Base-by-base conservation (phyloP, 1,140 invertebrate genomes). In the Delia radicum region DNA sequence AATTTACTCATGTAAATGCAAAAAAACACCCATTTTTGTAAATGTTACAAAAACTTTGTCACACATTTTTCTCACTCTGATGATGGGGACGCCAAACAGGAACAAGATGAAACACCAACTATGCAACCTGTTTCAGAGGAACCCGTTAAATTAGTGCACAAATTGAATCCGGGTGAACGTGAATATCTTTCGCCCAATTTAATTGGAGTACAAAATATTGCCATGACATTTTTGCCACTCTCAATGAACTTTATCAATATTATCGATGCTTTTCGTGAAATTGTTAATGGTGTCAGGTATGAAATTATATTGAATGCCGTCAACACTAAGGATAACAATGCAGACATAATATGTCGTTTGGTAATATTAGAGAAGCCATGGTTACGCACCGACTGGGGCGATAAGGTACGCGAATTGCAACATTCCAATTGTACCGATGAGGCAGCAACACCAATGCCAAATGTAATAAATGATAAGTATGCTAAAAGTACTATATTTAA, bases 151-250 rank as follows among this genome's bases (percentile, higher is more conserved):
- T 77, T 81, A 61, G 81, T 85, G 21, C 83, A 85, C 73, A 83
- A 83, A 1, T 72, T 85, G 24, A 83, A 85, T 81, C 83, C 83
- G 24, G 84, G 84, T 0, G 83, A 85, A 63, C 81, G 81, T 18
- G 85, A 86, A 72, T 83, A 84, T 77, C 80, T 86, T 33, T 82
- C 82, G 12, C 85, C 85, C 46, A 85, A 86, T 65, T 77, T 86
- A 42, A 84, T 86, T 76, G 85, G 85, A 10, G 81, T 86, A 13
- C 82, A 84, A 73, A 86, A 86, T 75, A 86, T 86, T 29, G 84
- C 84, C 61, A 84, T 84, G 81, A 80, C 80, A 61, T 85, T 82
- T 74, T 73, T 86, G 69, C 85, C 85, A 13, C 79, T 83, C 28
- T 79, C 82, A 26, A 82, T 84, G 78, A 82, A 81, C 33, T 86